phyloP scores from a whole-genome alignment of 2,888 invertebrate species.

The Lepetodrilus schrolli region DNA sequence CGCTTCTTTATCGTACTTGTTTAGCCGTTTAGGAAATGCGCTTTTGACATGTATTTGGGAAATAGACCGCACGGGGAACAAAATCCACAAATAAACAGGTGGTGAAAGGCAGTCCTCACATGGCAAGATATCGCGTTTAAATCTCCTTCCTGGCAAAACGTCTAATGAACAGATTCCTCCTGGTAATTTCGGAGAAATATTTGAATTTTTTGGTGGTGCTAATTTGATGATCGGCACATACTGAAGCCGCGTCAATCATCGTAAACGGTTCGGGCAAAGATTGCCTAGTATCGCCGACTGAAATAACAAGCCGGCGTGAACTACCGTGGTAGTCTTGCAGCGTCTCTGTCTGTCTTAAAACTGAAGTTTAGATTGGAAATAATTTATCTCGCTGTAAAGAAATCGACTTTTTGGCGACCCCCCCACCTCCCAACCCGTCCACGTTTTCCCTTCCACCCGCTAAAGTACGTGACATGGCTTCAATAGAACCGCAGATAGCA shows the following conservation, averaged over 20 bases:
- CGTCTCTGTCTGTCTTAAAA: not conserved
- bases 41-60: not conserved
- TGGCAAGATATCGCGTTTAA: not conserved
- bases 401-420: no score
- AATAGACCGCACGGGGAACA: not conserved
- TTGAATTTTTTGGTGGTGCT: slow-evolving; percentile 8
- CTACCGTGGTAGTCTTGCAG: not conserved
- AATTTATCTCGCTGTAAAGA: not conserved
- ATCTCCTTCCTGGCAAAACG: no score
- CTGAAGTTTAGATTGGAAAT: not conserved
- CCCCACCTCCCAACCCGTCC: no score
- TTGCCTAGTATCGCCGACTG: not conserved
- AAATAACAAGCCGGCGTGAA: not conserved
- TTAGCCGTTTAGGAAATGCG: not conserved
- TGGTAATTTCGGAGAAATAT: not conserved
- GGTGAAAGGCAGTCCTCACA: not conserved
- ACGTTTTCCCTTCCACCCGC: not conserved
- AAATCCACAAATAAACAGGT: not conserved
- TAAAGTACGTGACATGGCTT: not conserved
- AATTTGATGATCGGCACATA: not conserved
- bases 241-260: not conserved
- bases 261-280: not conserved
- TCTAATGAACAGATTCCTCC: not conserved
- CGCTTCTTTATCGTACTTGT: not conserved
- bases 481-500: slow-evolving; percentile 15